phyloP scores from a whole-genome alignment of 37 sponge, comb jelly and placozoan genomes.

The Haliclona indistincta region DNA sequence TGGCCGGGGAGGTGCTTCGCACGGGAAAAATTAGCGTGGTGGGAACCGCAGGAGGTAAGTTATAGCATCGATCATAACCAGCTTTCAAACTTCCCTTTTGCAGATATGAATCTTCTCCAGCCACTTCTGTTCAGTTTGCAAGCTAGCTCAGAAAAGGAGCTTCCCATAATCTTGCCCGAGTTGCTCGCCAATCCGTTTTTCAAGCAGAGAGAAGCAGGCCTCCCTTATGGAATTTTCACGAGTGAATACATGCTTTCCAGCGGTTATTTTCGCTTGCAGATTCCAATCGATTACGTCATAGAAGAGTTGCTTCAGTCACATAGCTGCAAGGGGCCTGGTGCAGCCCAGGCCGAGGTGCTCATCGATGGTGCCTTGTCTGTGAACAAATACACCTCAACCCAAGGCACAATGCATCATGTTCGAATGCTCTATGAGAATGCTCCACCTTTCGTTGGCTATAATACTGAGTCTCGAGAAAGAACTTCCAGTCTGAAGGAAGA shows the following conservation, averaged over 20 bases:
- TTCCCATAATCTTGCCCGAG: slow-evolving; percentile 47
- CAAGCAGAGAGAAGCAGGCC: neutral
- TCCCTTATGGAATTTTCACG: neutral
- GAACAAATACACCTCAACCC: slow-evolving; percentile 2
- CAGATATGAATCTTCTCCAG: slow-evolving; percentile 51
- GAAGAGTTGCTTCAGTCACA: slow-evolving; percentile 49
- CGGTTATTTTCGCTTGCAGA: slow-evolving; percentile 38
- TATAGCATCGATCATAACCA: neutral
- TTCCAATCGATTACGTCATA: slow-evolving; percentile 57
- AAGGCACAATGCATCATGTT: neutral
- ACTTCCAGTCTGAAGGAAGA: too few relatives aligned
- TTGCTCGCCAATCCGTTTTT: slow-evolving; percentile 5
- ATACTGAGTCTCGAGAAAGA: neutral
- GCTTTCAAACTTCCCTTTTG: neutral
- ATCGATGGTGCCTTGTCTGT: slow-evolving; percentile 10
- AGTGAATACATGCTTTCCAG: slow-evolving; percentile 17
- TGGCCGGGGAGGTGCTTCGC: slow-evolving; percentile 28
- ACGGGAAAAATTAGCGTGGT: slow-evolving; percentile 29
- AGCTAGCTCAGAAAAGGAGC: slow-evolving; percentile 24
- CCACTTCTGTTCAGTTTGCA: slow-evolving; percentile 53
- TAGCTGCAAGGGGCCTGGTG: slow-evolving; percentile 38
- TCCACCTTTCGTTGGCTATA: neutral
- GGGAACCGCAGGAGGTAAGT: slow-evolving; percentile 56
- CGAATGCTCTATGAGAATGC: neutral
- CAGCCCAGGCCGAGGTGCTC: slow-evolving; percentile 58